A percentile compares a stretch with the other conserved stretches of the same genome.
phyloP scores from a whole-genome alignment of 2,113 vertebrate species.

The Bufo gargarizans region DNA sequence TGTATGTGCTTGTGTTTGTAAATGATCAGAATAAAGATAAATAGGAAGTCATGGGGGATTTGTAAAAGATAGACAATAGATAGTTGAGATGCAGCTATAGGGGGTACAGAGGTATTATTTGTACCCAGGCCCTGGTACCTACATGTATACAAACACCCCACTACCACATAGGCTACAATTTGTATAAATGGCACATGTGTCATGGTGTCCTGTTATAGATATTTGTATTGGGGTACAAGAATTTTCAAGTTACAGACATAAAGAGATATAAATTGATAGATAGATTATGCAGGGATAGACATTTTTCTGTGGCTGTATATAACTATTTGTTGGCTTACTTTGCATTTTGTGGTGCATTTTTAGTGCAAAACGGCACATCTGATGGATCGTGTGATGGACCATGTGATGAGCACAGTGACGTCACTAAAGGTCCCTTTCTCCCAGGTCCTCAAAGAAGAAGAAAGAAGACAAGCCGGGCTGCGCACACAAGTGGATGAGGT shows the following conservation, averaged over 20 bases:
- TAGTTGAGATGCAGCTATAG: neutral
- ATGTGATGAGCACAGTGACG: no score
- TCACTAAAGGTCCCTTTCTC: no score
- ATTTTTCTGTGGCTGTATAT: no score
- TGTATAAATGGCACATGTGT: neutral
- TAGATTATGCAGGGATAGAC: no score
- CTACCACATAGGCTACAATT: neutral
- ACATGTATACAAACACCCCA: neutral
- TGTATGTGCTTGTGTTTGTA: neutral
- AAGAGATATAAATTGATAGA: no score
- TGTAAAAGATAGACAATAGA: neutral
- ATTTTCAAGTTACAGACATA: neutral
- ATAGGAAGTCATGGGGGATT: neutral
- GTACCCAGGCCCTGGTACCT: neutral
- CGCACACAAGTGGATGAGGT: no score
- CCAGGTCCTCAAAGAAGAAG: no score
- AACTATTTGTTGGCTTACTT: no score
- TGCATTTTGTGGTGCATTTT: no score
- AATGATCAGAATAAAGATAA: neutral
- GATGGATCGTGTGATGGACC: no score
- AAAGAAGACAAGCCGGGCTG: no score
- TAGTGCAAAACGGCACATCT: no score
- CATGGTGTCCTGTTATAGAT: neutral
- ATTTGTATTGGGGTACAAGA: neutral
- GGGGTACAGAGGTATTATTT: neutral